Percentiles rank a stretch among this genome's conserved stretches.
Conservation (phyloP, 2,113 vertebrate genomes). For the Reinhardtius hippoglossoides region DNA sequence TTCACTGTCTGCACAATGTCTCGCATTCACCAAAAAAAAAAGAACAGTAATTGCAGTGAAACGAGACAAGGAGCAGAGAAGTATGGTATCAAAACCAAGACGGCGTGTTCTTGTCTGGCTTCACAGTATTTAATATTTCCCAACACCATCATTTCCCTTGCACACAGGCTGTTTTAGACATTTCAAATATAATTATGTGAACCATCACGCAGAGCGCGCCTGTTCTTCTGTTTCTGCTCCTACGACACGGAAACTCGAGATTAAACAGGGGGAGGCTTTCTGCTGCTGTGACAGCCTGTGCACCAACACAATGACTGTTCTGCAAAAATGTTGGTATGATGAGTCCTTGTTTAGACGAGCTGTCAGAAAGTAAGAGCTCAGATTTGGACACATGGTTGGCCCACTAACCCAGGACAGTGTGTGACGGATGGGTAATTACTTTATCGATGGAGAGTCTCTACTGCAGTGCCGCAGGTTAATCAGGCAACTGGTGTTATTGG, state of each 20-base stretch:
- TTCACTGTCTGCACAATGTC: neutral
- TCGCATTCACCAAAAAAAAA: too few species aligned
- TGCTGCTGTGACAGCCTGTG: slow-evolving; percentile 9
- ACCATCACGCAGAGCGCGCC: neutral
- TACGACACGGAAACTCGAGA: neutral
- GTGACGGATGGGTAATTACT: slow-evolving; percentile 15
- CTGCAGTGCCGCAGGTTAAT: slow-evolving; percentile 33
- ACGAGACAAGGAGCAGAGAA: neutral
- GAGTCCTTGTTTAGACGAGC: slow-evolving; percentile 14
- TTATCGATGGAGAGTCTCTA: slow-evolving; percentile 26
- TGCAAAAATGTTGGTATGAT: slow-evolving; percentile 26
- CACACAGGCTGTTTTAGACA: neutral
- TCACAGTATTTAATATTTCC: neutral
- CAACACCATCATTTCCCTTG: neutral
- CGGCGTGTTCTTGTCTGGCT: neutral
- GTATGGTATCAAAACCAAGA: neutral
- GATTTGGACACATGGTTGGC: slow-evolving; percentile 29
- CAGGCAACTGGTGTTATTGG: slow-evolving; percentile 2
- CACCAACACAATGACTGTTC: neutral
- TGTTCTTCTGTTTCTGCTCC: slow-evolving; percentile 16
- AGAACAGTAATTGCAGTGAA: neutral
- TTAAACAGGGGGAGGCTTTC: slow-evolving; percentile 4
- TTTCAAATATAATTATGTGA: slow-evolving; percentile 1
- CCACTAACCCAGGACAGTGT: slow-evolving; percentile 6
- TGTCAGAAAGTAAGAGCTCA: slow-evolving; percentile 18